Conservation (phyloP, 2,888 invertebrate genomes). For the Orthosia cruda region DNA sequence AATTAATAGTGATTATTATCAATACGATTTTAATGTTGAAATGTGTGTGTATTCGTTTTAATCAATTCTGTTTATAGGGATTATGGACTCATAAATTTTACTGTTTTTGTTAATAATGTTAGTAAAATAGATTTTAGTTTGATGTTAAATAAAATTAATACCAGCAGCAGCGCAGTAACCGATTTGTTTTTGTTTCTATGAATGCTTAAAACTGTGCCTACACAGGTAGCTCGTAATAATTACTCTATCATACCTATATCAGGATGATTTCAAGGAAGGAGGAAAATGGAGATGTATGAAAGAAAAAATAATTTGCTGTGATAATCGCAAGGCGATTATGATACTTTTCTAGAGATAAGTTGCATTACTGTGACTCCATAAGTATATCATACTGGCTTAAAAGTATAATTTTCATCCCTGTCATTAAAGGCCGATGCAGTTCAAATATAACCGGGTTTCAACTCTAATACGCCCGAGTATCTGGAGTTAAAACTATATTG, state of each 20-base stretch:
- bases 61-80: slow-evolving; percentile 4
- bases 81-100: background rate
- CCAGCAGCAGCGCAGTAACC: no score
- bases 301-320: no score
- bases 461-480: no score
- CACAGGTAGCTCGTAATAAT: background rate
- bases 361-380: no score
- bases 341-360: no score
- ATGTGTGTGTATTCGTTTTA: slow-evolving; percentile 11
- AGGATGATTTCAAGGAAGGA: background rate
- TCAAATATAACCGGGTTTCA: no score
- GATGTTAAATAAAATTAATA: background rate
- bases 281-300: no score
- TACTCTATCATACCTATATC: background rate
- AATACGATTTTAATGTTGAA: slow-evolving; percentile 1
- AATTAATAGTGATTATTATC: background rate
- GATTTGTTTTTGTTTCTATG: background rate
- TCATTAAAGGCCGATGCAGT: no score
- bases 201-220: background rate
- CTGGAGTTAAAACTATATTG: no score
- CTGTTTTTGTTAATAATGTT: background rate
- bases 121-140: background rate
- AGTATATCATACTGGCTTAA: no score
- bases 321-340: no score
- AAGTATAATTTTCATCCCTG: no score